Evolutionary conservation across 2,888 invertebrate species (phyloP), one percentile per base, ranked within the genome.

Genomic region (Xestobium rufovillosum): DNA sequence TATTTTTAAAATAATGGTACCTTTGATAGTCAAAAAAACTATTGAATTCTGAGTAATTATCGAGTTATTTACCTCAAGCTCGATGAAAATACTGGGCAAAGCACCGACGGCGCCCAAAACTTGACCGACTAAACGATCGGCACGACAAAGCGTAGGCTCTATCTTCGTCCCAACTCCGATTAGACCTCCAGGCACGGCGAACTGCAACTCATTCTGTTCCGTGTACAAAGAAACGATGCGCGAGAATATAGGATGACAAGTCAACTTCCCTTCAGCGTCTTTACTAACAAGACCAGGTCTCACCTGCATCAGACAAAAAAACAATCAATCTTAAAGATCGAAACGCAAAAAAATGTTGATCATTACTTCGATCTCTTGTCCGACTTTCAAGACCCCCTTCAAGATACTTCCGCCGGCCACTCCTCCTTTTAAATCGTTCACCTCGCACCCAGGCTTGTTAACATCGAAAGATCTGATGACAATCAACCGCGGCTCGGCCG

Each of bases 151-250:
- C 1, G 97, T 98, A 2, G 98, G 98, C 65, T 98, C 98, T 57
- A 98, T 98, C 70, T 92, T 92, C 3, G 97, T 98, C 48, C 98
- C 98, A 14, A 98, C 97, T 61, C 95, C 98, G 59, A 99, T 98
- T 33, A 98, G 76, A n/a, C 98, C 98, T 45, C 98, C 98, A 38
- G 98, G 98, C 36, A 97, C 98, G 13, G 98, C 98, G 68, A 88
- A 98, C 66, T 96, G 94, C 38, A 99, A 75, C 65, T 90, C 95
- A 68, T 99, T 99, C 69, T 97, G 94, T 67, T 98, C 98, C 26
- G 98, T 90, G 67, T 86, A 96, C 39, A 99, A 72, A 1, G 97
- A 97, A 10, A 98, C 92, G 60, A 98, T 96, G 46, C 89, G 78
- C 1, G 96, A 97, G 68, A 90, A 90, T 56, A 98, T 97, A 9